A percentile compares a stretch with the other conserved stretches of the same genome.
phyloP scores from a whole-genome alignment of 2,888 invertebrate genomes.

The Geophilus truncorum region DNA sequence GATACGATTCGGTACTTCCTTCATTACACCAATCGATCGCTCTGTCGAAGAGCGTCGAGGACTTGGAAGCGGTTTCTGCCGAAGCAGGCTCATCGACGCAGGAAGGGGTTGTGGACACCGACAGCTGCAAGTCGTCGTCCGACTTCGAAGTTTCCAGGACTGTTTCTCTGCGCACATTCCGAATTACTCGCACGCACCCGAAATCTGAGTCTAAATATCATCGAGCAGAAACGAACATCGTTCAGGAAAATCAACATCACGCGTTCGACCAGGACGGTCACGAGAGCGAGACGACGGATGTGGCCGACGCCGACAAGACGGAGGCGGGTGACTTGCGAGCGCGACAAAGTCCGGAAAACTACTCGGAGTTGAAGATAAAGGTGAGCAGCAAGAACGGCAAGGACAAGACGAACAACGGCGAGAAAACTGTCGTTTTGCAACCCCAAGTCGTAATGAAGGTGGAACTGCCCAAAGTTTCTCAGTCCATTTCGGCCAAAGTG shows the following conservation, averaged over 20 bases:
- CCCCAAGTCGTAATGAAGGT: slow-evolving; percentile 41
- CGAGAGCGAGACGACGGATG: neutral
- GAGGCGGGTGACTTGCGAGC: neutral
- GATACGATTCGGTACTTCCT: neutral
- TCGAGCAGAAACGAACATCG: neutral
- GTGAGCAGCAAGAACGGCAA: neutral
- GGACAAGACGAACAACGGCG: neutral
- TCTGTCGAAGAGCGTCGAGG: neutral
- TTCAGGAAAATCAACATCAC: neutral
- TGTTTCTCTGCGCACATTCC: slow-evolving; percentile 36
- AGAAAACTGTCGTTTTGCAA: slow-evolving; percentile 33
- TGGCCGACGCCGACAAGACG: neutral
- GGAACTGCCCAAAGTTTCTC: slow-evolving; percentile 40
- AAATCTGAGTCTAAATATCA: slow-evolving; percentile 30
- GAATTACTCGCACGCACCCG: slow-evolving; percentile 36
- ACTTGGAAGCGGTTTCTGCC: neutral
- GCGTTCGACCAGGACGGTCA: neutral
- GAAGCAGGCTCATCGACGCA: neutral
- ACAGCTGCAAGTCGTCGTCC: slow-evolving; percentile 30
- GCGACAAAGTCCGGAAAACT: neutral
- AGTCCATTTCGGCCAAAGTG: neutral
- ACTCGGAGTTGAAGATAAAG: neutral
- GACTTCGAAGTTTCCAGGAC: slow-evolving; percentile 33
- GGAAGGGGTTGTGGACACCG: neutral
- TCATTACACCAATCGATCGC: neutral